phyloP scores from a whole-genome alignment of 2,113 vertebrate genomes.

The Lophura nycthemera region DNA sequence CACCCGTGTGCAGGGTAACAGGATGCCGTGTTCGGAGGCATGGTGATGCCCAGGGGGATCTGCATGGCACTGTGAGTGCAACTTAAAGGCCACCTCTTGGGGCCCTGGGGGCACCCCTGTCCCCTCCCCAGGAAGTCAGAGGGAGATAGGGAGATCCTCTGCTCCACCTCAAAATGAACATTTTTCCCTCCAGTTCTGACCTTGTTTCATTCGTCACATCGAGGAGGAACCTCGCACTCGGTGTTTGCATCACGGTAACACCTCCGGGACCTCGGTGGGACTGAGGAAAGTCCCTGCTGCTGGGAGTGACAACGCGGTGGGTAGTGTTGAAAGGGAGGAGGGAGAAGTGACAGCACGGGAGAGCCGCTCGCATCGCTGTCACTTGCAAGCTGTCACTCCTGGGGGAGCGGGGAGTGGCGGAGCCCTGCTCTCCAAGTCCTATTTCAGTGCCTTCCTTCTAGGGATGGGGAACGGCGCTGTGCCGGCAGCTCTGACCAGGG shows the following conservation, averaged over 20 bases:
- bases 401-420: not conserved
- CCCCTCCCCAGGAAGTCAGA: accelerated
- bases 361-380: not conserved
- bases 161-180: slow-evolving; percentile 47
- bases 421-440: not conserved
- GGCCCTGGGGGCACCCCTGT: not conserved
- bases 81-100: accelerated
- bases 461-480: too few species aligned
- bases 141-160: not conserved
- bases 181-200: slow-evolving; percentile 1
- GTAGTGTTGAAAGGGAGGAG: slow-evolving; percentile 41
- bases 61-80: not conserved
- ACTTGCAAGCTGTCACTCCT: slow-evolving; percentile 18
- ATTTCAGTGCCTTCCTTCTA: not conserved
- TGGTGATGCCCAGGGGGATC: not conserved
- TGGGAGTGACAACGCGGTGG: slow-evolving; percentile 51
- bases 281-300: slow-evolving; percentile 48
- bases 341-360: slow-evolving; percentile 8
- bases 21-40: accelerated
- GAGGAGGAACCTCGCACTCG: slow-evolving; percentile 23
- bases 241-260: slow-evolving; percentile 49
- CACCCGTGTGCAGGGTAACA: not conserved
- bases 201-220: slow-evolving; percentile 31
- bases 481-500: too few species aligned
- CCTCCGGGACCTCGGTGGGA: slow-evolving; percentile 48